Conservation (phyloP, 2,113 vertebrate species). For the Plotosus lineatus region DNA sequence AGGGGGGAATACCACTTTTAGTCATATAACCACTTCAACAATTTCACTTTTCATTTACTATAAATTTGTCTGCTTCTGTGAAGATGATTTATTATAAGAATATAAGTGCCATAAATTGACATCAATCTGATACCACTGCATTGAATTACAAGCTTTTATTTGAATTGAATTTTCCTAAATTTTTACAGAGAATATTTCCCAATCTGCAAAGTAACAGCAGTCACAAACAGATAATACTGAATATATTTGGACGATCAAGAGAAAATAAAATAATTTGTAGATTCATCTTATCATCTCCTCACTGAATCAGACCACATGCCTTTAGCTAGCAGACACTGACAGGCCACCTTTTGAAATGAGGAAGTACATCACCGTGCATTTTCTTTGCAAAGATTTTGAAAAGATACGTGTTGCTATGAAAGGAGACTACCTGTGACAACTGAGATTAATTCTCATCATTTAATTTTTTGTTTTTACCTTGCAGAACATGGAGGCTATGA, state of each 20-base stretch:
- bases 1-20: background rate
- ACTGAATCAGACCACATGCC: background rate
- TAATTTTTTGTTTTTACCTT: conserved; percentile 5
- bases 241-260: background rate
- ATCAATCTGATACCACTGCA: background rate
- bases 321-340: background rate
- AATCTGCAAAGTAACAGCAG: background rate
- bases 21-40: conserved; percentile 6
- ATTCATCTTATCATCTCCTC: background rate
- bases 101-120: background rate
- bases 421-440: background rate
- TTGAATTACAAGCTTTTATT: background rate
- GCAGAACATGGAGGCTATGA: background rate
- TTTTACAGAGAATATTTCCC: background rate
- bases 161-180: background rate
- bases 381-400: background rate
- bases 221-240: background rate
- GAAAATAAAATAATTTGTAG: background rate
- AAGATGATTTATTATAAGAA: background rate
- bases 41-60: conserved; percentile 37
- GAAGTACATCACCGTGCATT: background rate
- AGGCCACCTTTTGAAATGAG: background rate
- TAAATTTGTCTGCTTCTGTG: conserved; percentile 25
- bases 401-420: background rate
- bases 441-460: background rate